Conservation (phyloP, 1,140 invertebrate species). For the Caenorhabditis latens region DNA sequence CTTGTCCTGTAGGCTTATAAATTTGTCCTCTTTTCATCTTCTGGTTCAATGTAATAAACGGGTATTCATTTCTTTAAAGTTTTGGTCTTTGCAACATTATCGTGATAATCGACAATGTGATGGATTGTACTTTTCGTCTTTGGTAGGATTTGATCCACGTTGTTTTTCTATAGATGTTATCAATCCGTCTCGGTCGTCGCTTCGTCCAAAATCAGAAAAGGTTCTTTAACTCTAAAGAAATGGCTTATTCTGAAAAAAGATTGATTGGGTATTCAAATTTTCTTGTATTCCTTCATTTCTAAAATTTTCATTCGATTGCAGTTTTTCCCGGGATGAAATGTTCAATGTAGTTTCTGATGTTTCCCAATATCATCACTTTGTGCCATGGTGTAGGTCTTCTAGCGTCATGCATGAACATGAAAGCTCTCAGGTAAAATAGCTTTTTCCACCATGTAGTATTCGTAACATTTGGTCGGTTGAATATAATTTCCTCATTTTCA, state of each 20-base stretch:
- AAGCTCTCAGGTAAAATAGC: not conserved
- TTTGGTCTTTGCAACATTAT: too few relatives aligned
- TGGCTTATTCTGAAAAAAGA: slow-evolving; percentile 41
- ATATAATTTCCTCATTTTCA: not conserved
- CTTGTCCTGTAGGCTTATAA: too few relatives aligned
- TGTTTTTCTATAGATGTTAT: not conserved
- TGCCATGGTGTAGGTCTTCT: slow-evolving; percentile 25
- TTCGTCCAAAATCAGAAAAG: not conserved
- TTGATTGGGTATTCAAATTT: slow-evolving; percentile 1
- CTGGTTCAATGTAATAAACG: too few relatives aligned
- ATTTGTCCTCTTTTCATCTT: too few relatives aligned
- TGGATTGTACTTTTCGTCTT: too few relatives aligned
- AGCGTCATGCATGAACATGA: slow-evolving; percentile 17
- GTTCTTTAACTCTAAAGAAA: slow-evolving; percentile 12
- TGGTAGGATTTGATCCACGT: too few relatives aligned
- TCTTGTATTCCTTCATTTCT: not conserved
- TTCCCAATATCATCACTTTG: slow-evolving; percentile 24
- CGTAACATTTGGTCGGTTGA: too few relatives aligned
- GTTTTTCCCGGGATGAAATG: slow-evolving; percentile 42
- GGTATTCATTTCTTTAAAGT: too few relatives aligned
- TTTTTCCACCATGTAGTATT: too few relatives aligned
- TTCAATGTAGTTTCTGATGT: slow-evolving; percentile 36
- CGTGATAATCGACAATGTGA: too few relatives aligned
- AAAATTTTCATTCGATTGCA: not conserved
- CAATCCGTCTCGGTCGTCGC: not conserved